A percentile compares a stretch with the other conserved stretches of the same genome.
Conservation (phyloP, 2,888 invertebrate genomes). For the Pocota personata region DNA sequence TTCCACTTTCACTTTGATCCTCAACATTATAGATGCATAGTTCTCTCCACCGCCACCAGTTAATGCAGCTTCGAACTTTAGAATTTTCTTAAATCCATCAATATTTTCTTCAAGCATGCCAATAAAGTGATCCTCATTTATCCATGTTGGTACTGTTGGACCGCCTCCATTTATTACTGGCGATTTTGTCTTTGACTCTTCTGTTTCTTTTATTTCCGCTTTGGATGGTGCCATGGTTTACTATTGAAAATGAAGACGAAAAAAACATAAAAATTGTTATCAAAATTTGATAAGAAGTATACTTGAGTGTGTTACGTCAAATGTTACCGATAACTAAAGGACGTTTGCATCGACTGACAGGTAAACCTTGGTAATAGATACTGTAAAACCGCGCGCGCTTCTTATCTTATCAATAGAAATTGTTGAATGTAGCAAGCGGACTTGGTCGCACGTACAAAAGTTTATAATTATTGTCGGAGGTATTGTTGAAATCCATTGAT, state of each 20-base stretch:
- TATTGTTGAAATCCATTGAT: background rate
- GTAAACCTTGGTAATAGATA: background rate
- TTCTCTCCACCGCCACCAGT: constrained; percentile 78
- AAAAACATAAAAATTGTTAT: background rate
- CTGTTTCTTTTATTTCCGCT: background rate
- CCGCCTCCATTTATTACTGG: background rate
- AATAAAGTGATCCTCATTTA: constrained; percentile 72
- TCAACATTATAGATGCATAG: constrained; percentile 77
- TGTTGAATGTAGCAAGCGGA: background rate
- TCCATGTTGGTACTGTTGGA: constrained; percentile 51
- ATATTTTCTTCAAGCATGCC: constrained; percentile 76
- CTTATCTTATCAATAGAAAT: background rate
- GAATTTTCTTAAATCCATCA: constrained; percentile 73
- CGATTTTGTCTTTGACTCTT: background rate
- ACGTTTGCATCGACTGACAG: background rate
- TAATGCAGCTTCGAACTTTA: constrained; percentile 73
- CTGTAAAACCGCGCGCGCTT: background rate
- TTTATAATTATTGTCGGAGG: background rate
- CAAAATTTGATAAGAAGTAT: background rate
- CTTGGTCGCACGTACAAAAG: background rate
- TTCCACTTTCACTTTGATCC: constrained; percentile 75
- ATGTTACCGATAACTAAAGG: background rate
- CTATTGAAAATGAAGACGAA: background rate
- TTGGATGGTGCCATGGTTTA: constrained; percentile 15
- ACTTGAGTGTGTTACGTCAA: background rate